phyloP scores from a whole-genome alignment of 2,888 invertebrate genomes.

The Ophion ellenae region DNA sequence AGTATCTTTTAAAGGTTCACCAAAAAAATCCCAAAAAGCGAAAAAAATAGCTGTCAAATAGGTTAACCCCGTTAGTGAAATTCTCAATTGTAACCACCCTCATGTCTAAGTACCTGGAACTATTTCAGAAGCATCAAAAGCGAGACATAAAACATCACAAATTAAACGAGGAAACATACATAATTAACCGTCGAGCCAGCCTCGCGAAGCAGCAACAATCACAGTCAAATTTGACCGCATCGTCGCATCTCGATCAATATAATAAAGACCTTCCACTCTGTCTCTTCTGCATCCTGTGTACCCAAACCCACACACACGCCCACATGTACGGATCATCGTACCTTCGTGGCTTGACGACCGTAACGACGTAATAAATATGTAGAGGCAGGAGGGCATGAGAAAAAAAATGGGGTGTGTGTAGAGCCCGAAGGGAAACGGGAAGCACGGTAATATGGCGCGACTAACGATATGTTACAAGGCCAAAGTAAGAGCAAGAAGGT shows the following conservation, averaged over 20 bases:
- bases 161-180: neutral
- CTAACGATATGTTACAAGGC: constrained; percentile 57
- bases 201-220: neutral
- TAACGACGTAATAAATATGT: constrained; percentile 66
- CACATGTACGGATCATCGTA: constrained; percentile 4
- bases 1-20: too few species aligned
- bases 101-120: neutral
- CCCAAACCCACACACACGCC: neutral
- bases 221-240: neutral
- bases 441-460: constrained; percentile 50
- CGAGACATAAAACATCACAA: neutral
- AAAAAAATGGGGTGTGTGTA: constrained; percentile 17
- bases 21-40: too few species aligned
- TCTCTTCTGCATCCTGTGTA: neutral
- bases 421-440: constrained; percentile 14
- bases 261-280: neutral
- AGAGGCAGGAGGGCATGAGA: constrained; percentile 36
- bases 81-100: neutral
- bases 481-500: constrained; percentile 24
- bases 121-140: neutral
- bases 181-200: too few species aligned
- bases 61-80: neutral
- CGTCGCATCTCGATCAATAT: neutral
- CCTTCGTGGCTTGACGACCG: constrained; percentile 47
- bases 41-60: too few species aligned